phyloP scores from a whole-genome alignment of 2,113 vertebrate genomes.

The Ameiurus melas region DNA sequence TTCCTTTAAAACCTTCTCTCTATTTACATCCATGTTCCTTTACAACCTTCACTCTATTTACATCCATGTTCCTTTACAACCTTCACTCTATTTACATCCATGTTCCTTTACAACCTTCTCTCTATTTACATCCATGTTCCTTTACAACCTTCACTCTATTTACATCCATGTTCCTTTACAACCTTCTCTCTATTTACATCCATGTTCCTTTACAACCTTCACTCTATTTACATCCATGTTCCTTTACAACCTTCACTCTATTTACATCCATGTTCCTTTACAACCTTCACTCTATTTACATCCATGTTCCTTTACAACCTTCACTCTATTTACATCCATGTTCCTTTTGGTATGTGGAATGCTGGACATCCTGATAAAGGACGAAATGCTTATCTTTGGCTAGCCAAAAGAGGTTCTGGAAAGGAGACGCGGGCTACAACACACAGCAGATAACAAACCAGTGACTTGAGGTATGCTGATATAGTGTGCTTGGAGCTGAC shows the following conservation, averaged over 20 bases:
- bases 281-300: not conserved
- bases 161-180: not conserved
- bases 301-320: not conserved
- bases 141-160: not conserved
- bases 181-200: no score
- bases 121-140: no score
- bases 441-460: not conserved
- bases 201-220: not conserved
- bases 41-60: no score
- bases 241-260: not conserved
- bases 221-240: not conserved
- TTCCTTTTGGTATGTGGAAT: not conserved
- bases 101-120: no score
- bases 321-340: not conserved
- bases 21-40: not conserved
- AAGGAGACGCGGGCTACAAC: not conserved
- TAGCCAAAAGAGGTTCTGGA: not conserved
- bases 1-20: not conserved
- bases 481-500: not conserved
- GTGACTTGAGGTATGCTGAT: not conserved
- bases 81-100: not conserved
- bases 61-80: no score
- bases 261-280: not conserved
- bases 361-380: not conserved
- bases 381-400: not conserved